Base-by-base conservation (phyloP, 1,140 invertebrate genomes). In the Colletes latitarsis region DNA sequence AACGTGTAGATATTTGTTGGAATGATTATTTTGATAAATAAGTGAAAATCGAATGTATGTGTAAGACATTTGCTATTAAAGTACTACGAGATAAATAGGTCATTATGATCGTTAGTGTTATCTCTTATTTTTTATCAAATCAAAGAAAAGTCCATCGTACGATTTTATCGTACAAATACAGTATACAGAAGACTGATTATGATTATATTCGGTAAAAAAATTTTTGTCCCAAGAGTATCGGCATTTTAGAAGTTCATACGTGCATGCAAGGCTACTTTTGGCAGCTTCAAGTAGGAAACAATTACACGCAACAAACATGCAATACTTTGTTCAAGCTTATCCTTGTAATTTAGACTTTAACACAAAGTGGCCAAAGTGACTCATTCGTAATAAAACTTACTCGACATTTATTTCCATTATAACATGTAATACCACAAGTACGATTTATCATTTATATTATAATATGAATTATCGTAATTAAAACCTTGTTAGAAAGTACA, bases 101-200 rank as follows among this genome's bases (percentile, higher is more conserved):
- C 53, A n/a, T 17, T 55, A 58, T 43, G 30, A 19, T 41, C 15
- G 17, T 14, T 43, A 19, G 8, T 4, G 5, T 6, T 49, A 43
- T 49, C 21, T 57, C 14, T n/a, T 15, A 15, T 78, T 64, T 53
- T 55, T n/a, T 46, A 72, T 64, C 6, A 14, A 6, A 71, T 57
- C n/a, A 39, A 66, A n/a, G 19, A 58, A 67, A n/a, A 30, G 19
- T 62, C 15, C n/a, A 68, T 84, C 63, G 52, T 73, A 77, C 12
- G 30, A 81, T 63, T 41, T 66, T 72, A 63, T 52, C 55, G 30
- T 57, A 3, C n/a, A 72, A 72, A 64, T 64, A 46, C 5, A 15
- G 1, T 41, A 21, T 30, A 14, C 10, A 8, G 4, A 67, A 19
- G 15, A 57, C 4, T 73, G 46, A 6, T 62, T 12, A 74, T 17